Conservation (phyloP, 2,888 invertebrate genomes). For the Prostheceraeus crozeri region DNA sequence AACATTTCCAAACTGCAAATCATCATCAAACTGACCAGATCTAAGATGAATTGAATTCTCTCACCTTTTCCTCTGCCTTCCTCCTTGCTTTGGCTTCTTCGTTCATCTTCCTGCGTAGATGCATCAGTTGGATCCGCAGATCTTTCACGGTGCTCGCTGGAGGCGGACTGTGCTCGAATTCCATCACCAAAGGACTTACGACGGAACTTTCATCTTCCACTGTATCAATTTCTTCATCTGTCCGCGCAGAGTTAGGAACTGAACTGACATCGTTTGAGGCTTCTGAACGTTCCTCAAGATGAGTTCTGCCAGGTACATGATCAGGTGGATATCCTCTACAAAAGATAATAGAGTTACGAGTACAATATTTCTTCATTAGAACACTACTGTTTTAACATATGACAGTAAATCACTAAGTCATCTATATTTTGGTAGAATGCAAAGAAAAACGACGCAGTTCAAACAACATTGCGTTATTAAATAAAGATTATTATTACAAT, state of each 20-base stretch:
- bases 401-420: too few relatives aligned
- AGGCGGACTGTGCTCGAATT: conserved; percentile 42
- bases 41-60: not conserved
- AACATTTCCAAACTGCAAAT: too few relatives aligned
- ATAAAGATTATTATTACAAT: too few relatives aligned
- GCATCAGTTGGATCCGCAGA: not conserved
- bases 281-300: conserved; percentile 41
- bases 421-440: too few relatives aligned
- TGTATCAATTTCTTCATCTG: conserved; percentile 38
- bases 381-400: too few relatives aligned
- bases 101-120: not conserved
- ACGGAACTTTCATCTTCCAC: conserved; percentile 43
- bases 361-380: too few relatives aligned
- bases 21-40: too few relatives aligned
- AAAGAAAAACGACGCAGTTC: too few relatives aligned
- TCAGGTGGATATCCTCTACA: conserved; percentile 49
- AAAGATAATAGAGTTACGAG: too few relatives aligned
- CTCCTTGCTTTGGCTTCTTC: not conserved
- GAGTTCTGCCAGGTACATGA: conserved; percentile 44
- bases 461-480: too few relatives aligned
- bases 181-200: conserved; percentile 41
- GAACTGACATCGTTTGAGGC: not conserved
- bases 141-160: not conserved
- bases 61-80: not conserved
- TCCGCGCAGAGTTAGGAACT: not conserved